Evolutionary conservation across 2,113 vertebrate genomes (phyloP), one percentile per base, ranked within the genome.

Genomic region (Cyanoramphus novaezelandiae): DNA sequence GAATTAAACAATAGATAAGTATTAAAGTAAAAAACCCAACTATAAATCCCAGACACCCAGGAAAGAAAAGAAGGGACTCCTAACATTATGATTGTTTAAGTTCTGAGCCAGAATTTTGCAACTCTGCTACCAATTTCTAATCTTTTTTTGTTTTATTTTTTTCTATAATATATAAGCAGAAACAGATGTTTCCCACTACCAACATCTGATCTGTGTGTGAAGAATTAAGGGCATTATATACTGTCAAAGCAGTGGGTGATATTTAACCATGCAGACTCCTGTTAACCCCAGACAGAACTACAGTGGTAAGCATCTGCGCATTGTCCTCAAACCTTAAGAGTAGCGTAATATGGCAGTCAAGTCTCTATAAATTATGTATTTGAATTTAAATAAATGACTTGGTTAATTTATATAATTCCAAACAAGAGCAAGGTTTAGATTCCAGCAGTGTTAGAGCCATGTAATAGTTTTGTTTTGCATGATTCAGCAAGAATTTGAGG

Each of bases 131-230:
- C 37, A 50, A 29, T 68, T 86, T 86, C 55, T 81, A 68, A 46
- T 65, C 33, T 86, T 94, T 31, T 17, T 64, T 16, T 9, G 0
- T 11, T 19, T 53, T 29, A 18, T 39, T 29, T 85, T 69, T 81
- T 87, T 10, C 64, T 53, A 1, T 62, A 57, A 57, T 82, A 62
- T 28, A 57, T 79, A 28, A 92, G 37, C 47, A 94, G 86, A 85
- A 96, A 71, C 90, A 95, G 88, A 92, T 96, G 92, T 92, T 95
- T 82, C 90, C 49, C 69, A 47, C 49, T 46, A 62, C n/a, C 49
- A 78, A 69, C 80, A 87, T 85, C 82, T 91, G 92, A 97, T 85
- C 57, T 87, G 37, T 82, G 52, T 81, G 81, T 92, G 82, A 94
- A 92, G 81, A 91, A 84, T 79, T 93, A 79, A 82, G 29, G 37